A percentile compares a stretch with the other conserved stretches of the same genome.
phyloP scores from a whole-genome alignment of 2,888 invertebrate species.

The Glaucopsyche alexis region DNA sequence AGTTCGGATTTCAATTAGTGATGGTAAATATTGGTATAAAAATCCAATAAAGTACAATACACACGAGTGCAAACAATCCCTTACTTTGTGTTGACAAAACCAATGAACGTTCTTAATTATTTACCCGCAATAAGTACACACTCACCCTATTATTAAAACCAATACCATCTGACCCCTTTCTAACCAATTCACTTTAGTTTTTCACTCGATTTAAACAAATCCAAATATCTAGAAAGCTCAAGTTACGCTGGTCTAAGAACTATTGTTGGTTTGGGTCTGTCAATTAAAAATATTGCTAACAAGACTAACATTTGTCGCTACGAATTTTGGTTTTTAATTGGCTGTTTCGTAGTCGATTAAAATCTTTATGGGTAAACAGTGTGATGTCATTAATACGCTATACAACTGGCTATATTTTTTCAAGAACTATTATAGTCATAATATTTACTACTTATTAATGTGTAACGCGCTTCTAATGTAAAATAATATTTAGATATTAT shows the following conservation, averaged over 20 bases:
- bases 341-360: conserved; percentile 62
- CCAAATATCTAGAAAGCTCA: conserved; percentile 43
- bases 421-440: not conserved
- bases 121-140: conserved; percentile 72
- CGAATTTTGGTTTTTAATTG: conserved; percentile 68
- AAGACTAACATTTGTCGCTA: conserved; percentile 74
- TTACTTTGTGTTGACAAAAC: conserved; percentile 72
- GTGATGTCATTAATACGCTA: conserved; percentile 35
- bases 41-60: conserved; percentile 56
- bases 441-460: no score
- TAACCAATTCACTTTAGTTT: conserved; percentile 35
- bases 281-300: conserved; percentile 78
- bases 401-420: conserved; percentile 3
- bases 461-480: not conserved
- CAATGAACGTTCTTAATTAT: conserved; percentile 79
- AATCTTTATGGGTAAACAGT: conserved; percentile 54
- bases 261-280: conserved; percentile 70
- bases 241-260: conserved; percentile 50
- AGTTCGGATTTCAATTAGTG: conserved; percentile 25
- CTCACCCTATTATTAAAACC: conserved; percentile 58
- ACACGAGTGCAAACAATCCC: conserved; percentile 63
- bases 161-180: conserved; percentile 47
- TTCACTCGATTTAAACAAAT: conserved; percentile 32
- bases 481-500: not conserved
- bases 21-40: conserved; percentile 43